phyloP scores from a whole-genome alignment of 2,113 vertebrate species.

The Petaurus breviceps region DNA sequence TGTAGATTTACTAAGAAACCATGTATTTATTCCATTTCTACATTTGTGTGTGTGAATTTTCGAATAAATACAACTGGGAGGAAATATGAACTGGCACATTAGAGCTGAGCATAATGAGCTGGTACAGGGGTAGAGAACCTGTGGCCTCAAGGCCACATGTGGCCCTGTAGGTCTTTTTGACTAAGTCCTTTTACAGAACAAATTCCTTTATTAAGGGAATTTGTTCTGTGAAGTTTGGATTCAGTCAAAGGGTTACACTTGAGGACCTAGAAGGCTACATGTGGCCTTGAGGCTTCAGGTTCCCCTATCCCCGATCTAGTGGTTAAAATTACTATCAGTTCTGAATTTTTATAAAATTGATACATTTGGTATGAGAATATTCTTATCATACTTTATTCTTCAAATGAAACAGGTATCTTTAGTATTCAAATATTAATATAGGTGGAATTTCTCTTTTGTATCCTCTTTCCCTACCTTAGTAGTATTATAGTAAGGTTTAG shows the following conservation, averaged over 20 bases:
- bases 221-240: no score
- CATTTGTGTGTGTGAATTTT: neutral
- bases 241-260: no score
- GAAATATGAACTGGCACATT: neutral
- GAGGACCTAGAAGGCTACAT: no score
- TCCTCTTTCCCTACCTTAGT: conserved; percentile 29
- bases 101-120: neutral
- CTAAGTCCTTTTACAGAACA: no score
- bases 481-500: neutral
- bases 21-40: neutral
- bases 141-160: no score
- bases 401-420: conserved; percentile 52
- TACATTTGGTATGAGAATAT: neutral
- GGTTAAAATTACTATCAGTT: conserved; percentile 3
- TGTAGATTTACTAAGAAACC: conserved; percentile 12
- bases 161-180: no score
- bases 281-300: no score
- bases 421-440: conserved; percentile 53
- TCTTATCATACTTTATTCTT: conserved; percentile 49
- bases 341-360: conserved; percentile 21
- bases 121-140: neutral
- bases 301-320: neutral
- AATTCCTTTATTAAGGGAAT: no score
- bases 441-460: conserved; percentile 46
- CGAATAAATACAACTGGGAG: conserved; percentile 16